These are phyloP conservation scores for Gopherus evgoodei DNA, from an alignment of 2,113 vertebrate genomes.

Conservation along the genomic window DNA sequence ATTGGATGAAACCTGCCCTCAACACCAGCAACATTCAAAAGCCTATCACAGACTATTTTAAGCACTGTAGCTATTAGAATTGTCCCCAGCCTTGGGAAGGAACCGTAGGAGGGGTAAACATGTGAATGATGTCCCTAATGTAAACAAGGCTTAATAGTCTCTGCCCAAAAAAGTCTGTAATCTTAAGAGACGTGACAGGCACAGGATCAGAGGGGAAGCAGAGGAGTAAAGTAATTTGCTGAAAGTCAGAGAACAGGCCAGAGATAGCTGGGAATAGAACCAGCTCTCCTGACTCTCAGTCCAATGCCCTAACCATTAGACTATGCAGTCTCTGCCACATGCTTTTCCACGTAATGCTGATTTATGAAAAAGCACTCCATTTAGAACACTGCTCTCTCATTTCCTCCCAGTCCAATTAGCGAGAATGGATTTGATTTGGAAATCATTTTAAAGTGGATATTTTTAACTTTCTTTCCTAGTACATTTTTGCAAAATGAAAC, in stretches of 20 bases:
- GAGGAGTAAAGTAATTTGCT: neutral
- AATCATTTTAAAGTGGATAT: constrained; percentile 65
- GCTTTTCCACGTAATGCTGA: constrained; percentile 34
- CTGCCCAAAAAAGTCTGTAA: neutral
- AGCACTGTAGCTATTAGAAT: neutral
- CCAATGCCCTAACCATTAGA: neutral
- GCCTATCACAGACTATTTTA: neutral
- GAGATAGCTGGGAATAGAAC: neutral
- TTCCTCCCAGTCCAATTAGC: constrained; percentile 65
- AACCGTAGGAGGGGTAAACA: neutral
- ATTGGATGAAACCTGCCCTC: neutral
- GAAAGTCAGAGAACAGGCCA: neutral
- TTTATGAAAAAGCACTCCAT: constrained; percentile 65
- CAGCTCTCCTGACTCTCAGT: neutral
- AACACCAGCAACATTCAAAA: neutral
- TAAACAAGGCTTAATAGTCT: neutral
- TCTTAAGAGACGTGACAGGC: neutral
- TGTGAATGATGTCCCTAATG: neutral
- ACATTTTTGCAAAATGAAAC: constrained; percentile 70
- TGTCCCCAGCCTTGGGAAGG: neutral
- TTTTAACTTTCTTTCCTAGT: constrained; percentile 65
- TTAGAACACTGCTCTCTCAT: constrained; percentile 61
- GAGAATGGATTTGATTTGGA: constrained; percentile 68
- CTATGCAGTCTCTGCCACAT: neutral
- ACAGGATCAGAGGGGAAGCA: neutral